phyloP scores from a whole-genome alignment of 2,113 vertebrate genomes.

The Serinus canaria region DNA sequence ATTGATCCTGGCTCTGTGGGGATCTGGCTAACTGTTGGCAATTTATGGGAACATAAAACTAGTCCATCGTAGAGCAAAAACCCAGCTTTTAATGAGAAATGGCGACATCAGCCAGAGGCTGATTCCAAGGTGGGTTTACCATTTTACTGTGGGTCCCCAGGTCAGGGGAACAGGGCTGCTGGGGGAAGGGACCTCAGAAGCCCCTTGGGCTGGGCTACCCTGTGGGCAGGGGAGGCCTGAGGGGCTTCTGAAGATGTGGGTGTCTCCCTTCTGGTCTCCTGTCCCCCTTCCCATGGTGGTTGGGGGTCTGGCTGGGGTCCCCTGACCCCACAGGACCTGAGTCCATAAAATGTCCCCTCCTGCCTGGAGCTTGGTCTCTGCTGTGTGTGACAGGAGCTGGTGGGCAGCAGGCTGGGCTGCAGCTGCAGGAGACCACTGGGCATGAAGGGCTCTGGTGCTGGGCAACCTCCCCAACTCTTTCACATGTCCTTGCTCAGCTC shows the following conservation, averaged over 20 bases:
- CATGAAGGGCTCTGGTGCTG: not conserved
- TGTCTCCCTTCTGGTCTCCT: not conserved
- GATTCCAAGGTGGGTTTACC: not conserved
- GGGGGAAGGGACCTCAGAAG: not conserved
- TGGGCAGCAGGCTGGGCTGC: not conserved
- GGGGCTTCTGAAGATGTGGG: not conserved
- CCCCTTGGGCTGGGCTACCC: not conserved
- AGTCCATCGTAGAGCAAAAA: not conserved
- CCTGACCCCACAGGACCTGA: too few species aligned
- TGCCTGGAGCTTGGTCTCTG: not conserved
- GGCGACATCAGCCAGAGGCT: not conserved
- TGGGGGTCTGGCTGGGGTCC: not conserved
- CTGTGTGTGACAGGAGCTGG: not conserved
- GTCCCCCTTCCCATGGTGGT: not conserved
- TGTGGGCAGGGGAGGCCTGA: not conserved
- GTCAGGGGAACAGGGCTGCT: not conserved
- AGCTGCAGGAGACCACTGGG: not conserved
- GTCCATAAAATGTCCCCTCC: accelerated
- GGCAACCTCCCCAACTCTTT: not conserved
- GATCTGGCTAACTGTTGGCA: constrained; percentile 65
- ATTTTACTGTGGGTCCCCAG: not conserved
- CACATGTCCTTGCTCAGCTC: not conserved
- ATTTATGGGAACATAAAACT: constrained; percentile 64
- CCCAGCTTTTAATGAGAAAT: not conserved
- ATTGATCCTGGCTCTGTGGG: constrained; percentile 62